A percentile compares a stretch with the other conserved stretches of the same genome.
phyloP scores from a whole-genome alignment of 2,113 vertebrate genomes.

The Boulengeromyrus knoepffleri region DNA sequence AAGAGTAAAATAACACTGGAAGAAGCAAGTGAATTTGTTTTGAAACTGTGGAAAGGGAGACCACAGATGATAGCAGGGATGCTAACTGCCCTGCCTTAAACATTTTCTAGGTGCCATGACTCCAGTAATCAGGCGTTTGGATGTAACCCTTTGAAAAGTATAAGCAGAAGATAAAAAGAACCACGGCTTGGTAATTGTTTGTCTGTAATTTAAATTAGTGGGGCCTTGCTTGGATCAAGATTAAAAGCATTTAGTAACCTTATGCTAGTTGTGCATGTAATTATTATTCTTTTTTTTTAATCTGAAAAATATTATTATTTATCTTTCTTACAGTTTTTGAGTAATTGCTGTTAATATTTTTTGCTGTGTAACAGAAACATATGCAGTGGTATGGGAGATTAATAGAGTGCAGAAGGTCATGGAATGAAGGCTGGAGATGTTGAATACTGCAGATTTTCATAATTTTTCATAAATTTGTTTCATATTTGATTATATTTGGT shows the following conservation, averaged over 20 bases:
- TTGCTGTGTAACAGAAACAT: background rate
- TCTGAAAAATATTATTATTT: background rate
- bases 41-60: background rate
- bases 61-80: background rate
- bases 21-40: background rate
- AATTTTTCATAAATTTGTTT: background rate
- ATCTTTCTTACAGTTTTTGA: background rate
- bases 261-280: background rate
- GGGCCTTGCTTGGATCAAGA: background rate
- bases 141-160: background rate
- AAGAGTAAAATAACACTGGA: background rate
- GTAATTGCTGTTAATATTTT: background rate
- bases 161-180: background rate
- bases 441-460: background rate
- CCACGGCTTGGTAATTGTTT: background rate
- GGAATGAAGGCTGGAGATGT: background rate
- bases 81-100: background rate
- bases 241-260: background rate
- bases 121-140: background rate
- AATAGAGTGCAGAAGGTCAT: background rate
- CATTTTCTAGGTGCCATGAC: background rate
- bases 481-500: background rate
- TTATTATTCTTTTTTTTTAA: background rate
- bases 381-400: background rate
- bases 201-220: background rate